These are phyloP conservation scores for Pseudomyrmex gracilis DNA, from an alignment of 1,140 invertebrate species.

Conservation along the genomic window DNA sequence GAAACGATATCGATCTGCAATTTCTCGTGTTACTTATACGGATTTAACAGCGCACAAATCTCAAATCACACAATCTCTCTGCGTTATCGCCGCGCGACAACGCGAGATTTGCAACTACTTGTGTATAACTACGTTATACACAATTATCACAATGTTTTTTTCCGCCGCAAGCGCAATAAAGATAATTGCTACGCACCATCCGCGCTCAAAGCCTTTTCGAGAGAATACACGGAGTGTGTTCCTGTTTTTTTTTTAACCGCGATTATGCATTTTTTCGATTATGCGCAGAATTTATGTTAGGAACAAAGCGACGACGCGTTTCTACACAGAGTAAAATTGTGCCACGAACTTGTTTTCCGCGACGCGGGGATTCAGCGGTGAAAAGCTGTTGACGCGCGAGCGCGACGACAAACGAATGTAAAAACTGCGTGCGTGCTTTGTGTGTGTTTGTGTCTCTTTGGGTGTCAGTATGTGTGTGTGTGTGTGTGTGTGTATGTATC, in stretches of 20 bases:
- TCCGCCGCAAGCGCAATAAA: conserved; percentile 25
- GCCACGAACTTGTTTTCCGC: conserved; percentile 48
- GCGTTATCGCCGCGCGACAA: conserved; percentile 30
- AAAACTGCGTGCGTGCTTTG: neutral
- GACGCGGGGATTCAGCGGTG: conserved; percentile 16
- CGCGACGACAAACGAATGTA: conserved; percentile 39
- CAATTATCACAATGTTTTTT: conserved; percentile 41
- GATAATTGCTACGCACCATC: conserved; percentile 28
- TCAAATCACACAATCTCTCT: conserved; percentile 47
- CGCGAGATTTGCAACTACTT: conserved; percentile 34
- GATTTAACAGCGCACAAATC: conserved; percentile 21
- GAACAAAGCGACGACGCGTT: conserved; percentile 52
- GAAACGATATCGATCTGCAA: conserved; percentile 36
- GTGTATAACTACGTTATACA: conserved; percentile 27
- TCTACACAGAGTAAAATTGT: conserved; percentile 36
- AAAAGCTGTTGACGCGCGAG: conserved; percentile 37
- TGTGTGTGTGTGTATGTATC: conserved; percentile 5
- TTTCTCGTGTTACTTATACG: conserved; percentile 27
- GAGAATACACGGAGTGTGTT: conserved; percentile 3
- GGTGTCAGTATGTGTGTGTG: neutral
- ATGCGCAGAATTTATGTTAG: conserved; percentile 36
- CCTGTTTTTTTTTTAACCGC: conserved; percentile 17
- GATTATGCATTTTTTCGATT: conserved; percentile 48
- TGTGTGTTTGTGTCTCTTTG: neutral
- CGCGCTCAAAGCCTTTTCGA: conserved; percentile 11